Evolutionary conservation across 2,888 invertebrate species (phyloP).

Genomic region (Ormia ochracea): DNA sequence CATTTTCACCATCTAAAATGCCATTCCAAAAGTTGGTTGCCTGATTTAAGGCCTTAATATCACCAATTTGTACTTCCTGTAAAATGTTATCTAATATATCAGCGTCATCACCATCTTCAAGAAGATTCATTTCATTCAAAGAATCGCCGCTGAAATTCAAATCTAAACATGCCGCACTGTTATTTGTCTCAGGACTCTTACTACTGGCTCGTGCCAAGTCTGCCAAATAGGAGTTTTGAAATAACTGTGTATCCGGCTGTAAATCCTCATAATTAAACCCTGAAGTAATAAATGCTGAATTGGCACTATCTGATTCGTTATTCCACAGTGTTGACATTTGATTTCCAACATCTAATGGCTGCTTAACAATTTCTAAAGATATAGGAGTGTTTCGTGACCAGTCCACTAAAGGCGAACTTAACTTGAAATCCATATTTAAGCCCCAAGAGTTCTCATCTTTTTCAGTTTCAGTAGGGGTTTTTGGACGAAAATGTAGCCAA

Average conservation of each 20-base stretch:
- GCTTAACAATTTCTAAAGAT: conserved; percentile 72
- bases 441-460: conserved; percentile 64
- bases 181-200: conserved; percentile 70
- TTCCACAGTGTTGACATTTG: conserved; percentile 34
- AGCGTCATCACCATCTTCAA: conserved; percentile 75
- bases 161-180: conserved; percentile 71
- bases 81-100: conserved; percentile 76
- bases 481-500: conserved; percentile 77
- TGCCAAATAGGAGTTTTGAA: conserved; percentile 69
- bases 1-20: conserved; percentile 75
- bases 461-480: conserved; percentile 74
- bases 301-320: conserved; percentile 11
- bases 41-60: conserved; percentile 75
- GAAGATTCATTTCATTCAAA: conserved; percentile 74
- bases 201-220: conserved; percentile 69
- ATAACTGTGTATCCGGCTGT: conserved; percentile 72
- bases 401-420: conserved; percentile 67
- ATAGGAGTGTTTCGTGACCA: conserved; percentile 75
- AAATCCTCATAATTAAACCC: conserved; percentile 74
- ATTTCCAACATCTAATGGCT: conserved; percentile 56
- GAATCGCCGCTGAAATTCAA: conserved; percentile 76
- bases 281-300: conserved; percentile 54
- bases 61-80: conserved; percentile 77
- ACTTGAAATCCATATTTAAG: conserved; percentile 62
- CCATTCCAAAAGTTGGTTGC: conserved; percentile 77